Conservation (phyloP, 2,113 vertebrate species). For the Pseudolaguvia tuberculata region DNA sequence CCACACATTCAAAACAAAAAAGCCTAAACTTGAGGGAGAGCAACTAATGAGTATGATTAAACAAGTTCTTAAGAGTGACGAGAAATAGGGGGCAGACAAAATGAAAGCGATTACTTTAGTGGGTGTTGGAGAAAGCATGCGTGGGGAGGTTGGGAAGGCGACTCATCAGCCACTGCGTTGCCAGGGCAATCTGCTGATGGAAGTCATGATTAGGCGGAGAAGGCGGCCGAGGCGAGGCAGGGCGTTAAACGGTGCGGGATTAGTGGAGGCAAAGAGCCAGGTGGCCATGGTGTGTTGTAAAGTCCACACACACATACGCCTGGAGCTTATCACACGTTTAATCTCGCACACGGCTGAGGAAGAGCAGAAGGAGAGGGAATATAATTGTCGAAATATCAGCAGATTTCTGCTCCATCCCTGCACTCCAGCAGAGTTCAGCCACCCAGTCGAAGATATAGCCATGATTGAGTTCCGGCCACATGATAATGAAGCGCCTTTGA, state of each 20-base stretch:
- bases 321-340: constrained; percentile 65
- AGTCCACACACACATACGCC: constrained; percentile 59
- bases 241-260: constrained; percentile 71
- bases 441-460: constrained; percentile 46
- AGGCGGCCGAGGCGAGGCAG: constrained; percentile 52
- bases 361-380: constrained; percentile 50
- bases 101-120: constrained; percentile 26
- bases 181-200: constrained; percentile 63
- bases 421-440: constrained; percentile 54
- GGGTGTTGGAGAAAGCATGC: constrained; percentile 32
- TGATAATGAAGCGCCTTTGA: constrained; percentile 65
- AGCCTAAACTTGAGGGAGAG: constrained; percentile 38
- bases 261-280: constrained; percentile 58
- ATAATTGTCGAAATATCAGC: constrained; percentile 68
- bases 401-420: constrained; percentile 55
- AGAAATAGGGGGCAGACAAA: constrained; percentile 22
- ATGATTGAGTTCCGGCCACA: constrained; percentile 56
- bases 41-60: constrained; percentile 50
- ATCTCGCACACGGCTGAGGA: constrained; percentile 54
- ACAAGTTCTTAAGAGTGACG: constrained; percentile 40
- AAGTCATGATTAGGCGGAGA: constrained; percentile 67
- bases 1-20: constrained; percentile 46
- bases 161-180: constrained; percentile 48
- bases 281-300: constrained; percentile 55
- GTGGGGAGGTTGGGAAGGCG: constrained; percentile 48